Conservation (phyloP, 2,113 vertebrate genomes). For the Meriones unguiculatus region DNA sequence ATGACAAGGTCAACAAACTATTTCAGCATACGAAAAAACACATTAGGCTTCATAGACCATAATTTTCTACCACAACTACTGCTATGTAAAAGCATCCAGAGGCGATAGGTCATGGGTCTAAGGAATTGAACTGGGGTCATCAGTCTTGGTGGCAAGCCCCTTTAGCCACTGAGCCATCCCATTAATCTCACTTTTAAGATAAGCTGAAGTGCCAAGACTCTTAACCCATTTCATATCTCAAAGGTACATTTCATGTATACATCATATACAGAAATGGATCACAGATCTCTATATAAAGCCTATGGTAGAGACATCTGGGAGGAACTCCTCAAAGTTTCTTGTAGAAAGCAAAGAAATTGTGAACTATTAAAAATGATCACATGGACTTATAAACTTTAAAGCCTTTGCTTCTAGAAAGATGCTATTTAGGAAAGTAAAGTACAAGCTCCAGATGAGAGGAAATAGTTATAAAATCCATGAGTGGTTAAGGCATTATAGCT, state of each 20-base stretch:
- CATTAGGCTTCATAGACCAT: background rate
- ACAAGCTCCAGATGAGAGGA: background rate
- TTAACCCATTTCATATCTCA: constrained; percentile 16
- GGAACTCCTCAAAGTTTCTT: constrained; percentile 17
- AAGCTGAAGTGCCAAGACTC: background rate
- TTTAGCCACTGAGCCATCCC: background rate
- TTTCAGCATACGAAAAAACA: background rate
- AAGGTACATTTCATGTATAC: background rate
- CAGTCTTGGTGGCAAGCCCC: background rate
- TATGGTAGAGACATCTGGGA: background rate
- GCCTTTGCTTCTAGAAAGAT: background rate
- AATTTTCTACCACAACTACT: background rate
- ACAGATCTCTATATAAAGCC: constrained; percentile 52
- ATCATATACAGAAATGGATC: constrained; percentile 18
- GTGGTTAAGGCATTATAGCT: background rate
- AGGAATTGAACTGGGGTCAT: background rate
- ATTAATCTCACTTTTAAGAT: background rate
- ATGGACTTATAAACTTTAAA: constrained; percentile 3
- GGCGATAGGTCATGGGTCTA: background rate
- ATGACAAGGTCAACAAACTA: background rate
- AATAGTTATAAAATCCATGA: background rate
- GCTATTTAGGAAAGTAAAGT: constrained; percentile 35
- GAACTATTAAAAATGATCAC: background rate
- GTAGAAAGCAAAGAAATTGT: constrained; percentile 56
- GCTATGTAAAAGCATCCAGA: background rate